These are phyloP conservation scores for Drosophila vallismaia DNA, from an alignment of 2,888 invertebrate species.

Conservation along the genomic window DNA sequence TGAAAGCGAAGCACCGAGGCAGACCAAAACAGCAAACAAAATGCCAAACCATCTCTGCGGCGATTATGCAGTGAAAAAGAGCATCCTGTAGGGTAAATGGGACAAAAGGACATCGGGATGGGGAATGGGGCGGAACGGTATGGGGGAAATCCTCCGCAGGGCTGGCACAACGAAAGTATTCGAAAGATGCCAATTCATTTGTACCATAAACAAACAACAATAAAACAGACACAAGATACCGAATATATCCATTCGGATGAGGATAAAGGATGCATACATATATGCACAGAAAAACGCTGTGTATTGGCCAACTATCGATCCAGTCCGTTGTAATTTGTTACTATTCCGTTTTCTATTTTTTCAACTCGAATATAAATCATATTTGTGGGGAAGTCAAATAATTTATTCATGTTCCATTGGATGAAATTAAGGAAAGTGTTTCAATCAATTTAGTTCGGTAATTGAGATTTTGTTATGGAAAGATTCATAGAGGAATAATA, in stretches of 20 bases:
- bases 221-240: constrained; percentile 20
- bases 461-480: not conserved
- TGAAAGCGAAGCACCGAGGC: not conserved
- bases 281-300: constrained; percentile 14
- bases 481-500: not conserved
- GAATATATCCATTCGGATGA: constrained; percentile 14
- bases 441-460: not conserved
- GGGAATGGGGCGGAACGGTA: constrained; percentile 8
- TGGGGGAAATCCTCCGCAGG: constrained; percentile 34
- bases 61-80: constrained; percentile 50
- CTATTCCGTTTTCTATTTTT: constrained; percentile 40
- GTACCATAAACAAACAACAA: constrained; percentile 59
- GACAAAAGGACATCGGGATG: constrained; percentile 34
- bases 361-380: constrained; percentile 30
- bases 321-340: constrained; percentile 54
- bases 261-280: constrained; percentile 38
- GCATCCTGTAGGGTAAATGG: constrained; percentile 23
- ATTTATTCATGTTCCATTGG: constrained; percentile 16
- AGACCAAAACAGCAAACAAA: constrained; percentile 26
- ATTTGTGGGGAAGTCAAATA: constrained; percentile 22
- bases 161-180: constrained; percentile 47
- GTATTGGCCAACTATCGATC: constrained; percentile 59
- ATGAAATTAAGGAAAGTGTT: constrained; percentile 31
- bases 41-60: constrained; percentile 42
- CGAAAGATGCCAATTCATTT: constrained; percentile 76